These are phyloP conservation scores for Syngnathus scovelli DNA, from an alignment of 2,113 vertebrate genomes.

Conservation along the genomic window DNA sequence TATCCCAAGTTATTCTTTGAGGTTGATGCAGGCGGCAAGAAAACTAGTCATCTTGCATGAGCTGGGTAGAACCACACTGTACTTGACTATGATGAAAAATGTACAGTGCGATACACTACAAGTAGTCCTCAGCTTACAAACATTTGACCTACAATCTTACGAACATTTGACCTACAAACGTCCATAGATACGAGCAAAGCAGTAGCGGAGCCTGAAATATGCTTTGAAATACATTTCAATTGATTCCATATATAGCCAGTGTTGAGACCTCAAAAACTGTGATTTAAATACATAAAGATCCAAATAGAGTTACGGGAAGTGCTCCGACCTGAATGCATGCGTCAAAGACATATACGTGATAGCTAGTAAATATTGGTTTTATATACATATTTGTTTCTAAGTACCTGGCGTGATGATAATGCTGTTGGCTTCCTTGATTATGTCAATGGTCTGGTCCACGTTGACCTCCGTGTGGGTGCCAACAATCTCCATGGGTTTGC, in stretches of 20 bases:
- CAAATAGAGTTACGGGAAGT: not conserved
- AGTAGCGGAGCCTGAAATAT: no score
- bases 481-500: slow-evolving; percentile 79
- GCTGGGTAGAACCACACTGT: not conserved
- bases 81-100: not conserved
- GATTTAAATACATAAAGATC: not conserved
- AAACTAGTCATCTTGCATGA: not conserved
- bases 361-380: not conserved
- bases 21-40: not conserved
- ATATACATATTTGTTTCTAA: no score
- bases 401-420: slow-evolving; percentile 79
- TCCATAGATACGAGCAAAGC: no score
- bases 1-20: slow-evolving; percentile 20
- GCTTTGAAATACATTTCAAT: not conserved
- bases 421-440: slow-evolving; percentile 74
- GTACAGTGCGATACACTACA: no score
- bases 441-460: slow-evolving; percentile 74
- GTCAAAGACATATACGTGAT: not conserved
- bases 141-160: no score
- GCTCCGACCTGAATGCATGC: not conserved
- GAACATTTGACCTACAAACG: no score
- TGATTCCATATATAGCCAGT: not conserved
- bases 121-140: no score
- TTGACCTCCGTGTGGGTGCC: slow-evolving; percentile 77
- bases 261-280: not conserved